Evolutionary conservation across 1,140 invertebrate species (phyloP).

Genomic region (Hyles vespertilio): DNA sequence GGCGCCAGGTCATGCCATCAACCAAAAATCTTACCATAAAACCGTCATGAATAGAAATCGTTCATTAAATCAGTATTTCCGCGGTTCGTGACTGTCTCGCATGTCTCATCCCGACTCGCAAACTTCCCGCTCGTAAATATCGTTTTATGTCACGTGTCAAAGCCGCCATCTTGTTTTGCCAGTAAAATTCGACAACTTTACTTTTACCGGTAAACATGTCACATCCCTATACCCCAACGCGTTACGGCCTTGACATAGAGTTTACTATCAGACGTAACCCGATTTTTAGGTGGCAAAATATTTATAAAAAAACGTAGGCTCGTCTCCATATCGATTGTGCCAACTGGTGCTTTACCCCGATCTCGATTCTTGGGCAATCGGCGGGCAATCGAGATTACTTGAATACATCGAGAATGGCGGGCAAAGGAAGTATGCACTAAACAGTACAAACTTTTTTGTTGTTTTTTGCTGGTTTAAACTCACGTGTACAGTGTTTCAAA

Average conservation of each 20-base stretch:
- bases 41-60: slow-evolving; percentile 63
- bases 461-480: neutral
- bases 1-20: slow-evolving; percentile 1
- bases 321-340: slow-evolving; percentile 65
- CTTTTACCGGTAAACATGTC: slow-evolving; percentile 25
- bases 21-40: slow-evolving; percentile 33
- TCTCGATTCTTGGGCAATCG: slow-evolving; percentile 58
- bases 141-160: slow-evolving; percentile 67
- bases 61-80: slow-evolving; percentile 52
- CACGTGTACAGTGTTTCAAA: neutral
- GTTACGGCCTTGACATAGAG: slow-evolving; percentile 43
- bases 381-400: slow-evolving; percentile 56
- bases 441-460: neutral
- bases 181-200: slow-evolving; percentile 32
- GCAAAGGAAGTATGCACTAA: neutral
- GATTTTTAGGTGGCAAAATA: slow-evolving; percentile 30
- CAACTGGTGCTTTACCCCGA: slow-evolving; percentile 67
- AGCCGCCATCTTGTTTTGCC: slow-evolving; percentile 57
- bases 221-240: slow-evolving; percentile 26
- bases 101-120: slow-evolving; percentile 59
- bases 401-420: slow-evolving; percentile 22
- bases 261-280: slow-evolving; percentile 30
- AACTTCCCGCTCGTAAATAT: slow-evolving; percentile 65
- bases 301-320: slow-evolving; percentile 38
- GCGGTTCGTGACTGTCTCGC: slow-evolving; percentile 62